Base-by-base conservation (phyloP, 2,888 invertebrate species). In the Hirtodrosophila duncani region DNA sequence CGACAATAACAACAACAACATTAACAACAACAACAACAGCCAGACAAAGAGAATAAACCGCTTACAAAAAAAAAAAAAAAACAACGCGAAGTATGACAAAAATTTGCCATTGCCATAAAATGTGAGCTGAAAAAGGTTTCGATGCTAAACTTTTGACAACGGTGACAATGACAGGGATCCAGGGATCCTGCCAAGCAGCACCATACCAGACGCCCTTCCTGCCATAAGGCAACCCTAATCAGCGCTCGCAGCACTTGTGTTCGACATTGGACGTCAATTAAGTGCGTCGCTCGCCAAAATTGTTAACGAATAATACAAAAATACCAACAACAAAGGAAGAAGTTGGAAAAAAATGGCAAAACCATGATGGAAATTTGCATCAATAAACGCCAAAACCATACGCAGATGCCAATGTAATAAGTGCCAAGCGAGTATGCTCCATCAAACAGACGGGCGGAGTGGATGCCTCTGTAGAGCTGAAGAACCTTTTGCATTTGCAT, bases 371-470 rank as follows among this genome's bases (percentile, higher is more conserved):
- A 68, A 69, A 75, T 75, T 72, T 79, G 69, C 80, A 75, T 79
- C 80, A 75, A 75, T 75, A 75, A 79, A 75, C 79, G 75, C 69
- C 75, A 75, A 77, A 77, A 78, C 70, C 72, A 78, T 72, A 65
- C 80, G 80, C 67, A 68, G 71, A 75, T 69, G 77, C 77, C 77
- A 69, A 72, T 71, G 72, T 75, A 72, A 79, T 79, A 75, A 79
- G 74, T 75, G 74, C 77, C 79, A 71, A 58, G 41, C 51, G 62
- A 75, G 74, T 68, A 63, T 74, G 79, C 79, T 68, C 61, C 74
- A 78, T 74, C 78, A 78, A 50, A 39, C 58, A 49, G 58, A 46
- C 29, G n/a, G 13, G n/a, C 23, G 29, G 17, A 27, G 36, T 20
- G 41, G 11, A n/a, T n/a, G 14, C 21, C 14, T 30, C 21, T 38